Evolutionary conservation across 2,797 vertebrate genomes (phyloP).

Genomic region (Molossus alvarezi): DNA sequence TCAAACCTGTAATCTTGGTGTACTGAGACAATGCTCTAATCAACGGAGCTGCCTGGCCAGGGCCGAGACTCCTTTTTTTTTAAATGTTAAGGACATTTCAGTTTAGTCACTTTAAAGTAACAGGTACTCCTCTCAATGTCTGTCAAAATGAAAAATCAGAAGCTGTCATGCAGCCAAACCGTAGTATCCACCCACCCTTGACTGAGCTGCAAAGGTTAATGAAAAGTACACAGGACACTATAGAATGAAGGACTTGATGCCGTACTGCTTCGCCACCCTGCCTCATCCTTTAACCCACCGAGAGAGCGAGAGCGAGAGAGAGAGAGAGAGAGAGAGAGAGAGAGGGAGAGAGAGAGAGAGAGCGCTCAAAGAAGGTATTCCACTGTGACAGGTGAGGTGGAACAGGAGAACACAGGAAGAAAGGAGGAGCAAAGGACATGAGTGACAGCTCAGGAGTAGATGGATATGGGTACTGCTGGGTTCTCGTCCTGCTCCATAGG

Average conservation of each 20-base stretch:
- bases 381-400: neutral
- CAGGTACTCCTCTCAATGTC: neutral
- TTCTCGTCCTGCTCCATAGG: neutral
- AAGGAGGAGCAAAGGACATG: neutral
- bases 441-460: too few relatives aligned
- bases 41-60: too few relatives aligned
- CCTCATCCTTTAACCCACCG: neutral
- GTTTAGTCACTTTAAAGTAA: conserved; percentile 22
- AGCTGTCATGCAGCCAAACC: neutral
- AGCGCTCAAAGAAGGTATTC: neutral
- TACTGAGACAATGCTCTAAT: too few relatives aligned
- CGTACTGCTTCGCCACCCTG: neutral
- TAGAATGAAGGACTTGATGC: neutral
- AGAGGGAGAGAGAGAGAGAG: neutral
- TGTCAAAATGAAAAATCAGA: conserved; percentile 33
- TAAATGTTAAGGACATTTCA: conserved; percentile 21
- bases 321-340: neutral
- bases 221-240: neutral
- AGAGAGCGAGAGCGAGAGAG: too few relatives aligned
- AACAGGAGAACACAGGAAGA: neutral
- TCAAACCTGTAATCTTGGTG: too few relatives aligned
- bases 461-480: neutral
- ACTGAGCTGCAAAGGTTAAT: neutral
- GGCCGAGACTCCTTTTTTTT: neutral
- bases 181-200: neutral